A percentile compares a stretch with the other conserved stretches of the same genome.
These are phyloP conservation scores for Gavia stellata DNA, from an alignment of 2,113 vertebrate species.

Conservation along the genomic window DNA sequence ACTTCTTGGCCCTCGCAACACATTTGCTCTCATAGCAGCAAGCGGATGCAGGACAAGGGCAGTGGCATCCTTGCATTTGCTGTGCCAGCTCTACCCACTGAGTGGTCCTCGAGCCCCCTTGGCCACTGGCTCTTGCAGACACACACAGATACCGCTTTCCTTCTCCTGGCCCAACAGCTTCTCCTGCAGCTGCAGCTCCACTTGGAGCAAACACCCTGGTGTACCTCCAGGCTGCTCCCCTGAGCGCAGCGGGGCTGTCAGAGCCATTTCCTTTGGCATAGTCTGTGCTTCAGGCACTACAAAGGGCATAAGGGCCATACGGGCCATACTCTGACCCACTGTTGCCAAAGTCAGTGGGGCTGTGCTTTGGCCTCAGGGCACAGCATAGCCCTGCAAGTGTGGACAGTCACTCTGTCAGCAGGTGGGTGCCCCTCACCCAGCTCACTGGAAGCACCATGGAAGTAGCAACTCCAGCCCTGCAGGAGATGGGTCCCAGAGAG, in stretches of 20 bases:
- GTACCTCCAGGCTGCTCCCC: not conserved
- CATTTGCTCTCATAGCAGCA: not conserved
- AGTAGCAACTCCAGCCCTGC: not conserved
- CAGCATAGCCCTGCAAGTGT: not conserved
- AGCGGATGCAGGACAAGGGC: not conserved
- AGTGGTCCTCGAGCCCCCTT: not conserved
- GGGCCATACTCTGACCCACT: not conserved
- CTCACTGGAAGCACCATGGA: not conserved
- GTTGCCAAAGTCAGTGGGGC: not conserved
- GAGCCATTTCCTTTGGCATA: not conserved
- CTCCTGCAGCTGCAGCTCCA: not conserved
- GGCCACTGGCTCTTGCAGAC: not conserved
- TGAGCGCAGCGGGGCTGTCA: not conserved
- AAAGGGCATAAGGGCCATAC: not conserved
- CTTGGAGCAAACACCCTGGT: not conserved
- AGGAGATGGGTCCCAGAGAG: not conserved
- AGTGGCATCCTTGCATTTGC: not conserved
- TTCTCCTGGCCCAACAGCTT: not conserved
- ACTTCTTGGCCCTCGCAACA: not conserved
- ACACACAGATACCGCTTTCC: not conserved
- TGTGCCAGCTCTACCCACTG: not conserved
- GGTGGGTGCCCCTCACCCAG: not conserved
- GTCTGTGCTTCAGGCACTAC: not conserved
- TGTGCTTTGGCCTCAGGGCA: not conserved
- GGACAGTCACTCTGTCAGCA: not conserved